Conservation (phyloP, 1,140 invertebrate species). For the Marisa cornuarietis region DNA sequence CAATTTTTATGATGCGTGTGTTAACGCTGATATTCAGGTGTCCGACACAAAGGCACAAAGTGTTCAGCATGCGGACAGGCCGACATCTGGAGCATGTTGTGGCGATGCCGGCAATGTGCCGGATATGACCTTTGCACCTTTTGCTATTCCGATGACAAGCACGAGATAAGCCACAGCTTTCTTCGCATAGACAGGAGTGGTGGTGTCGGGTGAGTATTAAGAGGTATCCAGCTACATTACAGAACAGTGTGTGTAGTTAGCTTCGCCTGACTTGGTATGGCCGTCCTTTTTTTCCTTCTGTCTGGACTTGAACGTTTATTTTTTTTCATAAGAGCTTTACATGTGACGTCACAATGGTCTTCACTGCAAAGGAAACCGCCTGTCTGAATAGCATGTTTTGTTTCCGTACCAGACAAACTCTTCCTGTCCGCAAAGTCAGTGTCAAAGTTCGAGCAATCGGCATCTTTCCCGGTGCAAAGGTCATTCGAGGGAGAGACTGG, state of each 20-base stretch:
- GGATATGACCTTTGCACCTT: slow-evolving; percentile 63
- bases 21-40: slow-evolving; percentile 29
- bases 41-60: slow-evolving; percentile 34
- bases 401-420: slow-evolving; percentile 20
- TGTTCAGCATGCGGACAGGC: slow-evolving; percentile 40
- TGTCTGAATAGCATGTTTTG: not conserved
- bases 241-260: too few species aligned
- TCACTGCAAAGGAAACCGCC: not conserved
- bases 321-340: too few species aligned
- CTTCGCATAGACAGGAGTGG: slow-evolving; percentile 32
- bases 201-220: slow-evolving; percentile 24
- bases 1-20: too few species aligned
- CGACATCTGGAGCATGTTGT: slow-evolving; percentile 37
- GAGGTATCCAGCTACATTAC: too few species aligned
- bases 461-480: slow-evolving; percentile 84
- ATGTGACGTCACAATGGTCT: too few species aligned
- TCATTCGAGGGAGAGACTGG: slow-evolving; percentile 60
- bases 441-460: slow-evolving; percentile 65
- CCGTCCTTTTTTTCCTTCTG: too few species aligned
- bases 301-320: too few species aligned
- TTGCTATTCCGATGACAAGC: slow-evolving; percentile 47
- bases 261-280: too few species aligned
- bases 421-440: slow-evolving; percentile 37
- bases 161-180: slow-evolving; percentile 43
- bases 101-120: slow-evolving; percentile 46